Base-by-base conservation (phyloP, 35 echinoderm and acorn worm species). In the Stichopus chloronotus region DNA sequence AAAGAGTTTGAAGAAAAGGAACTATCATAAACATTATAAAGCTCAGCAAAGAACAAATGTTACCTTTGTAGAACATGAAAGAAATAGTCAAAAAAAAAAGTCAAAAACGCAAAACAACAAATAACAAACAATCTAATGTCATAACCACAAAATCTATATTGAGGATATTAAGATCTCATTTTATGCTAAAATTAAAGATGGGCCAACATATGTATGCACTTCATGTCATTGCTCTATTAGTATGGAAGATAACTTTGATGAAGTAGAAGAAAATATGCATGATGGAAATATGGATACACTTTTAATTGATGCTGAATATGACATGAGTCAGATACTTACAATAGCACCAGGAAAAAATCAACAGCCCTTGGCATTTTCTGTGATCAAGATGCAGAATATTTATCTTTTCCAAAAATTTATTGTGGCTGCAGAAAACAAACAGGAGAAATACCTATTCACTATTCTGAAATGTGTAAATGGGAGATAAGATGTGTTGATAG, bases 401-500 rank as follows among this genome's bases (percentile, higher is more conserved):
- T 91, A 25, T 20, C 89, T 25, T 91, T 91, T 78, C 89, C 76
- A 4, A 78, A 65, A 78, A 78, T 91, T 55, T 91, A 16, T 43
- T 91, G 69, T 91, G 89, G 89, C 12, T 8, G 78, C 4, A 77
- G 89, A 53, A 91, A 52, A 78, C 5, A 8, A 54, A 12, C 43
- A 8, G 5, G 7, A 54, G 1, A 74, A 78, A 4, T 80, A 12
- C n/a, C 76, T 21, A 23, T 92, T 12, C 91, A 92, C 52, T 92
- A 65, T 52, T 4, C 25, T 30, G 58, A 80, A 43, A 65, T 83
- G 5, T 92, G 91, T 23, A 92, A 92, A 63, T 83, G 76, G 91
- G 78, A 92, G 83, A n/a, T 92, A 22, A 9, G 91, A 14, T 59
- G 3, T 60, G 58, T 92, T 83, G 91, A 92, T 65, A 88, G 86